Conservation (phyloP, 2,797 vertebrate genomes). For the Neosilurus hyrtlii region DNA sequence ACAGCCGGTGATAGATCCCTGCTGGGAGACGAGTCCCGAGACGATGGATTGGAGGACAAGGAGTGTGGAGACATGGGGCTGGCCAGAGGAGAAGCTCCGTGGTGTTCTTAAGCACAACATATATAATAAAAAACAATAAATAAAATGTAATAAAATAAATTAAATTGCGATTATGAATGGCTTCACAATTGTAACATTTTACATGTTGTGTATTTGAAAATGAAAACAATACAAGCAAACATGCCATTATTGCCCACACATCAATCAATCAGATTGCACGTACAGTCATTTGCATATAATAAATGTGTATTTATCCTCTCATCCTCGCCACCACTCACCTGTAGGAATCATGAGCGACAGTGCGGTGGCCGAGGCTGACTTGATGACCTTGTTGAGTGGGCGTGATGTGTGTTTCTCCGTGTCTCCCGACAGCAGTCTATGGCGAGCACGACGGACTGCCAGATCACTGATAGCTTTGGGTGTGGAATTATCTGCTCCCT, state of each 20-base stretch:
- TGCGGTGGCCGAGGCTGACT: constrained; percentile 92
- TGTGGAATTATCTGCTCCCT: constrained; percentile 74
- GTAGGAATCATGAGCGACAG: constrained; percentile 95
- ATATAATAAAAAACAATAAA: too few relatives aligned
- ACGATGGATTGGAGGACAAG: constrained; percentile 94
- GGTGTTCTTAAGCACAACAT: constrained; percentile 77
- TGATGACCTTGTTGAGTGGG: constrained; percentile 96
- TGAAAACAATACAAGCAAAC: neutral
- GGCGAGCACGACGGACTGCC: constrained; percentile 90
- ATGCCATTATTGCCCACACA: too few relatives aligned
- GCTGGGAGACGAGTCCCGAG: constrained; percentile 94
- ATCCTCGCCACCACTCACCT: constrained; percentile 68
- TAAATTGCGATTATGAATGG: neutral
- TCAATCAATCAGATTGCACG: too few relatives aligned
- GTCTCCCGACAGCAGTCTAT: constrained; percentile 91
- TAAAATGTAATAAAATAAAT: neutral
- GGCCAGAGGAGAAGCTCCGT: constrained; percentile 88
- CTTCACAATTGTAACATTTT: neutral
- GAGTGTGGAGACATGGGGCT: constrained; percentile 98
- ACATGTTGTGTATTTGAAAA: neutral
- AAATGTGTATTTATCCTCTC: too few relatives aligned
- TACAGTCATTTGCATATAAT: too few relatives aligned
- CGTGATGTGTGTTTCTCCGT: constrained; percentile 82
- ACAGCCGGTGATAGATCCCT: constrained; percentile 88
- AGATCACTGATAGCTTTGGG: constrained; percentile 94